These are phyloP conservation scores for Schizothorax lantsangensis DNA, from an alignment of 2,797 vertebrate genomes.

Conservation along the genomic window DNA sequence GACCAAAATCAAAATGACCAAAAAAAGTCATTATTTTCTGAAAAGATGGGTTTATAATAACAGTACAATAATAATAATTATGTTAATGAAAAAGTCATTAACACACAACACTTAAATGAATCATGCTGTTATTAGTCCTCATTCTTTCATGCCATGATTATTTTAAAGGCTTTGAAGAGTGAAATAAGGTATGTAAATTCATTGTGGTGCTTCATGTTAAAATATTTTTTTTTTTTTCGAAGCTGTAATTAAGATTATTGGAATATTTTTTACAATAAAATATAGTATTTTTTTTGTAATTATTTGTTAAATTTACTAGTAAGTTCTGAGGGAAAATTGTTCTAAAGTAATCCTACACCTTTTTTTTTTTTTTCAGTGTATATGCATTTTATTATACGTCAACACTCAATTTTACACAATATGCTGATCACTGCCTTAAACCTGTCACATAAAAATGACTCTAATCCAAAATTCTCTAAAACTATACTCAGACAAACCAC, in stretches of 20 bases:
- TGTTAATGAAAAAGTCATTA: neutral
- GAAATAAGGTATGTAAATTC: neutral
- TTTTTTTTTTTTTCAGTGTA: no score
- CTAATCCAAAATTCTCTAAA: neutral
- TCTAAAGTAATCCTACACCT: no score
- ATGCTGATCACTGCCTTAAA: neutral
- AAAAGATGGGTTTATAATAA: neutral
- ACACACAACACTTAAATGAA: neutral
- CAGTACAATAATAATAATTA: neutral
- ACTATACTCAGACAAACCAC: constrained; percentile 19
- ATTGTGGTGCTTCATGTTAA: neutral
- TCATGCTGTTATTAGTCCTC: neutral
- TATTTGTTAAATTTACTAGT: neutral
- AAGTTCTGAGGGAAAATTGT: no score
- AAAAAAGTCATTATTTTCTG: neutral
- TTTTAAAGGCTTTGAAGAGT: neutral
- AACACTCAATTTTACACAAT: neutral
- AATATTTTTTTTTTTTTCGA: neutral
- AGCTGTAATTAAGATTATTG: neutral
- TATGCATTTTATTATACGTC: no score
- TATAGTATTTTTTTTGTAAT: no score
- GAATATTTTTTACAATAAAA: neutral
- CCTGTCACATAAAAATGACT: neutral
- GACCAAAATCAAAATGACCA: neutral
- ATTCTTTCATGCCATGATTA: neutral